Percentiles rank a stretch among this genome's conserved stretches.
Conservation (phyloP, 1,140 invertebrate genomes). For the Hermetia illucens region DNA sequence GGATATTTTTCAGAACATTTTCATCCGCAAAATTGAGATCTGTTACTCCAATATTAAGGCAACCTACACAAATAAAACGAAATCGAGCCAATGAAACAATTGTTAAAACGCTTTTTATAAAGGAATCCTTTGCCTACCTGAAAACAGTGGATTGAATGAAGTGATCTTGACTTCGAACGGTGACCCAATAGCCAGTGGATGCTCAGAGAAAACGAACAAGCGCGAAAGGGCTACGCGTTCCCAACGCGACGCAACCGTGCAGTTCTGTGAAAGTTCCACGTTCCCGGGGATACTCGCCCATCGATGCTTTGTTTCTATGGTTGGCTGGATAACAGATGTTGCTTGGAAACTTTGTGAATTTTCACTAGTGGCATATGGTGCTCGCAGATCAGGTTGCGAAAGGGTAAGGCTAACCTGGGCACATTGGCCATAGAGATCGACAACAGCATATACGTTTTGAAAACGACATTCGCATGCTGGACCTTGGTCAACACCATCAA, state of each 20-base stretch:
- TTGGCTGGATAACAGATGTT: constrained; percentile 26
- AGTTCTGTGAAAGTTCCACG: constrained; percentile 25
- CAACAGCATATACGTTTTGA: constrained; percentile 77
- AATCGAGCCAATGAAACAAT: constrained; percentile 7
- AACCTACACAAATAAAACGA: constrained; percentile 11
- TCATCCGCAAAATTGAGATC: constrained; percentile 27
- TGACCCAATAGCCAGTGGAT: constrained; percentile 22
- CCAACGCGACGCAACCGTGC: constrained; percentile 24
- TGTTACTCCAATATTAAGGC: constrained; percentile 25
- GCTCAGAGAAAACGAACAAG: constrained; percentile 27
- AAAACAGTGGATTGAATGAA: constrained; percentile 25
- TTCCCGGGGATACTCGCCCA: constrained; percentile 27
- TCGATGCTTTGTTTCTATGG: constrained; percentile 24
- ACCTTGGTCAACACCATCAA: constrained; percentile 84
- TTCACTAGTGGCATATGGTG: constrained; percentile 29
- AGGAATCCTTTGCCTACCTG: constrained; percentile 12
- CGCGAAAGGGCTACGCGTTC: constrained; percentile 19
- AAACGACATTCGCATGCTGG: constrained; percentile 70
- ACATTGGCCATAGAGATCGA: constrained; percentile 90
- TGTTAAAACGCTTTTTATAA: neutral
- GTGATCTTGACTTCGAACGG: constrained; percentile 27
- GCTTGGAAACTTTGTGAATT: constrained; percentile 30
- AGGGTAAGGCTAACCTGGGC: constrained; percentile 58
- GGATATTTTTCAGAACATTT: constrained; percentile 24
- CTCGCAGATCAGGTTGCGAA: constrained; percentile 22